These are phyloP conservation scores for Trachurus trachurus DNA, from an alignment of 2,797 vertebrate genomes.

Conservation along the genomic window DNA sequence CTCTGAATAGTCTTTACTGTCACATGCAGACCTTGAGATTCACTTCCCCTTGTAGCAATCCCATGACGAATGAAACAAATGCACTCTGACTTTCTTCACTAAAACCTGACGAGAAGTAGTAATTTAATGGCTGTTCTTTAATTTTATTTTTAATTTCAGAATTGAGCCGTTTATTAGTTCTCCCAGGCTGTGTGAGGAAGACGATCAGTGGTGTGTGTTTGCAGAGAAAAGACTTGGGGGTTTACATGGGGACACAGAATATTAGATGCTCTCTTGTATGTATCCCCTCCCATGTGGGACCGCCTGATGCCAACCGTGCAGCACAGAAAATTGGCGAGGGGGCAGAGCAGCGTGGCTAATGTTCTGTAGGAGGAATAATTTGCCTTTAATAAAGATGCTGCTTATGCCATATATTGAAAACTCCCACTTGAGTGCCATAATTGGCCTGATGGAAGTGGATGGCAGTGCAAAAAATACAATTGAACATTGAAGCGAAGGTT, in stretches of 20 bases:
- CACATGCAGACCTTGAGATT: slow-evolving; percentile 41
- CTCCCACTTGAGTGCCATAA: slow-evolving; percentile 47
- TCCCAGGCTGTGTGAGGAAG: slow-evolving; percentile 16
- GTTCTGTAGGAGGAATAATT: slow-evolving; percentile 56
- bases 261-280: slow-evolving; percentile 27
- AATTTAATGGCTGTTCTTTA: slow-evolving; percentile 2
- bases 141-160: slow-evolving; percentile 9
- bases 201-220: slow-evolving; percentile 24
- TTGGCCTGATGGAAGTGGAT: slow-evolving; percentile 34
- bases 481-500: slow-evolving; percentile 49
- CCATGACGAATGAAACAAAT: slow-evolving; percentile 24
- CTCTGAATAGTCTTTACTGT: slow-evolving; percentile 19
- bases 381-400: slow-evolving; percentile 52
- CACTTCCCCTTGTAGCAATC: slow-evolving; percentile 17
- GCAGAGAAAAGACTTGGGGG: slow-evolving; percentile 16
- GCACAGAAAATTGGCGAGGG: slow-evolving; percentile 26
- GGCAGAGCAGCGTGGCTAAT: slow-evolving; percentile 46
- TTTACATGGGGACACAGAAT: slow-evolving; percentile 39
- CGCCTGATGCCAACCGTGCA: slow-evolving; percentile 24
- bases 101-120: slow-evolving; percentile 7
- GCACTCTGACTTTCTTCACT: slow-evolving; percentile 9
- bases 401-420: slow-evolving; percentile 43
- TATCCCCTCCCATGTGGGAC: neutral
- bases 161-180: slow-evolving; percentile 10
- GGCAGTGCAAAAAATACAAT: slow-evolving; percentile 14